Evolutionary conservation across 35 echinoderm and acorn worm genomes (phyloP).

Genomic region (Heliocidaris tuberculata): DNA sequence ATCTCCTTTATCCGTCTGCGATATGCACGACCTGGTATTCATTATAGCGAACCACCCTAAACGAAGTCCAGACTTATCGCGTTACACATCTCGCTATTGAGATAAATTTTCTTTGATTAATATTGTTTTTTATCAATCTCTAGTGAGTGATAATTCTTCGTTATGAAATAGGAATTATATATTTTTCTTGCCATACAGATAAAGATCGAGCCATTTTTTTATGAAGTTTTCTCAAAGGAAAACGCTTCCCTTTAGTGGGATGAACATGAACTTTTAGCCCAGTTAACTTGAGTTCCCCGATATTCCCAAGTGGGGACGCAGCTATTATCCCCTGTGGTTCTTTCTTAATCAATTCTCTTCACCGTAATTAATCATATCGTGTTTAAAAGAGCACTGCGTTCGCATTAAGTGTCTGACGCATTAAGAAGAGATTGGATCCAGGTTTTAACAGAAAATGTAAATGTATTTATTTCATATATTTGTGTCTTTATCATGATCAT

Average conservation of each 20-base stretch:
- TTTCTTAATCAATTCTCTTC: neutral
- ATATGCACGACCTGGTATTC: neutral
- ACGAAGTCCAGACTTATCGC: neutral
- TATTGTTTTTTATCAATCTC: neutral
- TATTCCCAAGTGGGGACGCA: neutral
- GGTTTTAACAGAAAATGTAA: neutral
- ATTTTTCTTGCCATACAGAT: neutral
- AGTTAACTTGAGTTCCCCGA: neutral
- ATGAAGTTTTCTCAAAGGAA: neutral
- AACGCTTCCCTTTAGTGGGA: neutral
- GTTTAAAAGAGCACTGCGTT: too few relatives aligned
- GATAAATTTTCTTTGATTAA: neutral
- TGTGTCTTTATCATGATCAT: neutral
- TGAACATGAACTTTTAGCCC: conserved; percentile 1
- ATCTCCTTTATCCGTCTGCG: neutral
- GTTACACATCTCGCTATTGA: neutral
- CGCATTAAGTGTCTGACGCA: neutral
- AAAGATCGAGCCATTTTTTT: neutral
- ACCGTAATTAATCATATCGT: too few relatives aligned
- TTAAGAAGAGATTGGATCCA: neutral
- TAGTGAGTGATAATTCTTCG: neutral
- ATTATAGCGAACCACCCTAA: neutral
- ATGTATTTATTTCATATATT: neutral
- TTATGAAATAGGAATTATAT: neutral
- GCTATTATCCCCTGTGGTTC: neutral